Evolutionary conservation across 2,113 vertebrate species (phyloP).

Genomic region (Myotis yumanensis): DNA sequence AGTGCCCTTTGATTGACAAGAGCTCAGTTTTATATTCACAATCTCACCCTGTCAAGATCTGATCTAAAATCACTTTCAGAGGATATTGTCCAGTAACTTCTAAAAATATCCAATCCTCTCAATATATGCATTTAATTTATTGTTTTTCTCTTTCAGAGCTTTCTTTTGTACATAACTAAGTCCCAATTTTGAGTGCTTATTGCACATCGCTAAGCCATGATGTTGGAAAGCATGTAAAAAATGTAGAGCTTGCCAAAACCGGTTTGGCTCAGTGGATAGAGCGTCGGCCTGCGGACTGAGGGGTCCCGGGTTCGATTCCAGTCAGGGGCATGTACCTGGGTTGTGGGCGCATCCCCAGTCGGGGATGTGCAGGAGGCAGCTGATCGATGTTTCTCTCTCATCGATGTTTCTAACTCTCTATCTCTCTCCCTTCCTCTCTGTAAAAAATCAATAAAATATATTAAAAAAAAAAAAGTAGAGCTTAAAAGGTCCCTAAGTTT

Average conservation of each 20-base stretch:
- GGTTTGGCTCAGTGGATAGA: too few relatives aligned
- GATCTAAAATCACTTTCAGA: conserved; percentile 72
- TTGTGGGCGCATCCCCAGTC: too few relatives aligned
- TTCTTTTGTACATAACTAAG: conserved; percentile 65
- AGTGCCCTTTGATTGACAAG: conserved; percentile 75
- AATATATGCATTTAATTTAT: conserved; percentile 70
- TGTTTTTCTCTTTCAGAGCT: conserved; percentile 69
- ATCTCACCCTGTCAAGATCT: conserved; percentile 71
- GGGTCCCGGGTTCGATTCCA: too few relatives aligned
- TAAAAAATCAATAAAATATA: too few relatives aligned
- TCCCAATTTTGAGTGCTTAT: conserved; percentile 56
- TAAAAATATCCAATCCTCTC: conserved; percentile 62
- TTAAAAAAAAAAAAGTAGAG: conserved; percentile 71
- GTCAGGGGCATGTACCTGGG: too few relatives aligned
- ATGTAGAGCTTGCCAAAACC: conserved; percentile 67
- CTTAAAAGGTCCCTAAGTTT: conserved; percentile 62
- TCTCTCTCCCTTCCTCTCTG: too few relatives aligned
- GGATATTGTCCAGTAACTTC: conserved; percentile 68
- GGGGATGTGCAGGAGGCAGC: too few relatives aligned
- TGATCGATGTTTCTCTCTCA: too few relatives aligned
- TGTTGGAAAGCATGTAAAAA: conserved; percentile 67
- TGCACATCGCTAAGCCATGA: background rate
- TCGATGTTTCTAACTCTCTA: too few relatives aligned
- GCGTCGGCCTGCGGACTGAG: too few relatives aligned
- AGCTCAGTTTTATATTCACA: conserved; percentile 74